Evolutionary conservation across 2,113 vertebrate genomes (phyloP).

Genomic region (Podarcis raffonei): DNA sequence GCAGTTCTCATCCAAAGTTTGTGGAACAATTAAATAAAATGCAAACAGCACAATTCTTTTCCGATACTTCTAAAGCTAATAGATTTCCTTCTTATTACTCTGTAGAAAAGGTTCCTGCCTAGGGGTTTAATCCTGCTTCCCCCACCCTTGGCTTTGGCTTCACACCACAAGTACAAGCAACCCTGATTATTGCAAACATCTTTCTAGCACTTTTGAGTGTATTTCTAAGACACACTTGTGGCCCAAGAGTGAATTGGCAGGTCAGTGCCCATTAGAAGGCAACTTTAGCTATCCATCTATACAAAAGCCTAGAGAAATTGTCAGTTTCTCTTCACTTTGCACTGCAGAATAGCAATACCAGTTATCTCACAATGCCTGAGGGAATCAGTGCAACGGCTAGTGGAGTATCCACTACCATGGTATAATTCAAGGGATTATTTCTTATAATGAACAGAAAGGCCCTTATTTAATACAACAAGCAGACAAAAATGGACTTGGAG

Average conservation of each 20-base stretch:
- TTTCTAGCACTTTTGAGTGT: conserved; percentile 1
- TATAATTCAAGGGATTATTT: background rate
- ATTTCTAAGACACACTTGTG: background rate
- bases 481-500: background rate
- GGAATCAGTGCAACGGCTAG: background rate
- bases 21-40: conserved; percentile 27
- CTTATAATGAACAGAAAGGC: background rate
- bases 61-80: conserved; percentile 6
- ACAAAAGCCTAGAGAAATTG: background rate
- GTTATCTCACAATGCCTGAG: background rate
- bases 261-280: background rate
- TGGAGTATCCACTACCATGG: background rate
- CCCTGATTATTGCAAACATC: conserved; percentile 25
- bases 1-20: background rate
- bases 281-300: background rate
- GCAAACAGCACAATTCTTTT: background rate
- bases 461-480: background rate
- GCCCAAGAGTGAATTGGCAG: background rate
- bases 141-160: background rate
- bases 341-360: background rate
- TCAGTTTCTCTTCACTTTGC: background rate
- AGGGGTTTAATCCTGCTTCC: background rate
- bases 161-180: background rate
- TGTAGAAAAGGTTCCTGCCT: background rate
- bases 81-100: background rate